Evolutionary conservation across 2,113 vertebrate genomes (phyloP).

Genomic region (Syrmaticus mikado): DNA sequence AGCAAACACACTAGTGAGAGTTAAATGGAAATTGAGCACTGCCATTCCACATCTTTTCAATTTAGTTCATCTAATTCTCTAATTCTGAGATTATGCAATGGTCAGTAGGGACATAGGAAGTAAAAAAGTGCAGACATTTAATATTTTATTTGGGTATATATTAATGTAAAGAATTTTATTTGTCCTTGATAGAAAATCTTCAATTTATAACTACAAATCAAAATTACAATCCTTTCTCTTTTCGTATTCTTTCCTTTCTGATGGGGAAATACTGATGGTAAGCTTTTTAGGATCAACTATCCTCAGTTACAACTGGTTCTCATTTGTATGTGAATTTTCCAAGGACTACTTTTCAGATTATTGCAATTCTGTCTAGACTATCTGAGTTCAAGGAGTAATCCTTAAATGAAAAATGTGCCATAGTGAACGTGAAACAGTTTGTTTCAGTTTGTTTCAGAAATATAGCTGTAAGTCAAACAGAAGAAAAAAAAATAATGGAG

Average conservation of each 20-base stretch:
- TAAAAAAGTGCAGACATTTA: not conserved
- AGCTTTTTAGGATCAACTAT: not conserved
- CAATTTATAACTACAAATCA: not conserved
- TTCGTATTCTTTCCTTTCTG: too few species aligned
- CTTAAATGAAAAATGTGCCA: not conserved
- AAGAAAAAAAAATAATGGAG: not conserved
- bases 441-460: not conserved
- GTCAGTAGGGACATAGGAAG: not conserved
- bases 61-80: accelerated
- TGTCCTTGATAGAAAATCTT: not conserved
- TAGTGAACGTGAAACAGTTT: not conserved
- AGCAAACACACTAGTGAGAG: not conserved
- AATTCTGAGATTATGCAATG: not conserved
- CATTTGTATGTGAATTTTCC: not conserved
- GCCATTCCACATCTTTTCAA: accelerated
- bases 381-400: not conserved
- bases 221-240: not conserved
- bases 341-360: not conserved
- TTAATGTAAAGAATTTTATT: not conserved
- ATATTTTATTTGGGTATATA: not conserved
- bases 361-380: not conserved
- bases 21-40: not conserved
- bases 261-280: not conserved
- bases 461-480: not conserved
- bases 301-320: not conserved